Conservation (phyloP, 2,113 vertebrate species). For the Pithys albifrons region DNA sequence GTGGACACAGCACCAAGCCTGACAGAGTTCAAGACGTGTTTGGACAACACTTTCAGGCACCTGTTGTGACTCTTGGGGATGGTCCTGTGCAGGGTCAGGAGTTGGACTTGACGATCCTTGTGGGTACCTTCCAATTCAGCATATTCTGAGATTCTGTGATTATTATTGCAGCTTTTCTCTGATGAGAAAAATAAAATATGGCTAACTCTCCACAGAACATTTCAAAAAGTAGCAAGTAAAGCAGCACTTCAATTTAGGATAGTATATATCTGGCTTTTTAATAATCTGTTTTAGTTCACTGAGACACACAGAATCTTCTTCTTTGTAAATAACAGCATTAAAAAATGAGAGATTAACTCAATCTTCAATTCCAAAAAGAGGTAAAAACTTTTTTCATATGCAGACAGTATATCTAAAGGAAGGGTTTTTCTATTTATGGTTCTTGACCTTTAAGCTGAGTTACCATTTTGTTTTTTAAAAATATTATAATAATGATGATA, state of each 20-base stretch:
- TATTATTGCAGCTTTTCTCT: background rate
- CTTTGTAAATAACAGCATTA: constrained; percentile 4
- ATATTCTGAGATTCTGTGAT: background rate
- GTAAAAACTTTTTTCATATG: background rate
- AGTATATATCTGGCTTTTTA: background rate
- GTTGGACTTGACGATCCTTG: background rate
- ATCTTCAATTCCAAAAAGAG: background rate
- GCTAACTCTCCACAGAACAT: background rate
- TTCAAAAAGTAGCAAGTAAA: background rate
- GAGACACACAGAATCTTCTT: background rate
- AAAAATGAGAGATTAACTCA: background rate
- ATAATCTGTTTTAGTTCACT: background rate
- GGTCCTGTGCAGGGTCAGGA: background rate
- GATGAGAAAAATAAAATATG: background rate
- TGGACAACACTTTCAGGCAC: background rate
- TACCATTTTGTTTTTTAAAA: background rate
- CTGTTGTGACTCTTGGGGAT: background rate
- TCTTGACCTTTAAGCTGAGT: constrained; percentile 16
- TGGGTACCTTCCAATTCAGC: background rate
- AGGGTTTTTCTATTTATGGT: background rate
- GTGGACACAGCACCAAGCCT: background rate
- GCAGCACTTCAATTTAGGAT: background rate
- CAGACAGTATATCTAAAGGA: background rate
- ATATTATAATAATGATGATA: background rate
- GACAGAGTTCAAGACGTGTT: background rate